phyloP scores from a whole-genome alignment of 2,797 vertebrate genomes.

The Cygnus olor region DNA sequence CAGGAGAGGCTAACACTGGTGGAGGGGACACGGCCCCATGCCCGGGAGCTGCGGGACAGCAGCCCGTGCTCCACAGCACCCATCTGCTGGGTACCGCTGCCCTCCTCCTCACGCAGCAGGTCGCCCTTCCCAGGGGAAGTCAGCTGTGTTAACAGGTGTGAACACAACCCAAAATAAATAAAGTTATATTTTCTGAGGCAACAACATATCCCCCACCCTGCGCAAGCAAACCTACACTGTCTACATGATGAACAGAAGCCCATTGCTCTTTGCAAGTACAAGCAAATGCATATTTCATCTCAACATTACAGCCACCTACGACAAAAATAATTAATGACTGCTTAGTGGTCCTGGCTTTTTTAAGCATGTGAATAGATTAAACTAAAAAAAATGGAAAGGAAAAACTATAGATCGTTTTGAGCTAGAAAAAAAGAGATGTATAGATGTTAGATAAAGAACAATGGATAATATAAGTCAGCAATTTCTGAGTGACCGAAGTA shows the following conservation, averaged over 20 bases:
- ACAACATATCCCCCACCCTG: neutral
- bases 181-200: neutral
- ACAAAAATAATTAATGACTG: constrained; percentile 13
- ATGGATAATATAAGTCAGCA: neutral
- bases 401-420: neutral
- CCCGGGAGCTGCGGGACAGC: too few species aligned
- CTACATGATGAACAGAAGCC: neutral
- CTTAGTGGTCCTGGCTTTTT: neutral
- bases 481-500: neutral
- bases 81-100: neutral
- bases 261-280: neutral
- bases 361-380: neutral
- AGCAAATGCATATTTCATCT: neutral
- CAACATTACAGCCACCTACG: neutral
- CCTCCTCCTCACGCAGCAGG: neutral
- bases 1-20: too few species aligned
- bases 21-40: too few species aligned
- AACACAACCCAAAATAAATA: neutral
- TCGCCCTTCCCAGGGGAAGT: neutral
- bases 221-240: neutral
- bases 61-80: rapidly evolving
- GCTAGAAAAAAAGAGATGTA: neutral
- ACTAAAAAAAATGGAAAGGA: neutral
- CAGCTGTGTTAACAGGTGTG: neutral
- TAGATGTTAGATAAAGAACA: neutral